A percentile compares a stretch with the other conserved stretches of the same genome.
These are phyloP conservation scores for Aricia agestis DNA, from an alignment of 1,140 invertebrate genomes.

Conservation along the genomic window DNA sequence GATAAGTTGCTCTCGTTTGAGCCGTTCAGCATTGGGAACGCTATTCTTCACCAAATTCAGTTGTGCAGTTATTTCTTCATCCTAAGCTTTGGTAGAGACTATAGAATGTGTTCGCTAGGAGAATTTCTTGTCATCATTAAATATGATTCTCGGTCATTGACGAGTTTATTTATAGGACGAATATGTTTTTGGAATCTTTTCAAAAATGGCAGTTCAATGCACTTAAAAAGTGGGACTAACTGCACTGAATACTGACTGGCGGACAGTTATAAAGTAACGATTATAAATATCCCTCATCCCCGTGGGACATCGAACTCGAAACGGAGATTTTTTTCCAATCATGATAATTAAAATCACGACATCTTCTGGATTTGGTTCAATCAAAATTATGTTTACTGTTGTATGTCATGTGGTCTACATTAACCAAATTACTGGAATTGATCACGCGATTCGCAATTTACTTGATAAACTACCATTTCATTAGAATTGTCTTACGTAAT, in stretches of 20 bases:
- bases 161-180: slow-evolving; percentile 3
- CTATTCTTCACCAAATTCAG: background rate
- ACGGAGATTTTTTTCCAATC: no score
- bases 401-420: no score
- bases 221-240: background rate
- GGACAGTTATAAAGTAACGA: background rate
- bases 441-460: no score
- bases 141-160: slow-evolving; percentile 2
- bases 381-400: no score
- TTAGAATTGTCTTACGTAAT: no score
- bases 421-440: no score
- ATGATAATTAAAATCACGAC: no score
- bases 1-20: no score
- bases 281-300: background rate
- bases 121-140: slow-evolving; percentile 2
- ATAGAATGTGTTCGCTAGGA: background rate
- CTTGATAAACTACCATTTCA: no score
- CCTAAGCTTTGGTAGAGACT: background rate
- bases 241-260: background rate
- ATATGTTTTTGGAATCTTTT: slow-evolving; percentile 7
- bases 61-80: background rate
- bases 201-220: slow-evolving; percentile 5
- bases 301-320: background rate
- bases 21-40: background rate
- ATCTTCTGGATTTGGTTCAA: no score